Conservation (phyloP, 1,140 invertebrate species). For the Aphelenchoides avenae region DNA sequence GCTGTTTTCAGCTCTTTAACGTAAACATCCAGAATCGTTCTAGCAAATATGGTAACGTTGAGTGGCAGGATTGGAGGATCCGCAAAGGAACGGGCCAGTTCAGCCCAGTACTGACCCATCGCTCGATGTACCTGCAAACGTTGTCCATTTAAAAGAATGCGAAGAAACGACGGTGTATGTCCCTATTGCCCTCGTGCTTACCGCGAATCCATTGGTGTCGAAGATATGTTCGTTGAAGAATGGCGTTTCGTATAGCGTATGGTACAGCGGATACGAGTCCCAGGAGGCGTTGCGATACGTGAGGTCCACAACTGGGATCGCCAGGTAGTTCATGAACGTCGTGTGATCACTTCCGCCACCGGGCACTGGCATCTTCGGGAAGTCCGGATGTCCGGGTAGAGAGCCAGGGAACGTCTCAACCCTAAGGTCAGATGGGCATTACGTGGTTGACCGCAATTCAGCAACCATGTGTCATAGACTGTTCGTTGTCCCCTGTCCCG, state of each 20-base stretch:
- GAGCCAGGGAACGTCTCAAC: conserved; percentile 9
- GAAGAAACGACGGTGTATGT: too few species aligned
- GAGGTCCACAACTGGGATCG: conserved; percentile 59
- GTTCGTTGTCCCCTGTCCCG: conserved; percentile 40
- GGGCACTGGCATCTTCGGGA: conserved; percentile 40
- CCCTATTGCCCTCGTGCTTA: too few species aligned
- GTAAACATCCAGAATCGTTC: conserved; percentile 32
- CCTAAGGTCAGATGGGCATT: conserved; percentile 12
- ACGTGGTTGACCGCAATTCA: neutral
- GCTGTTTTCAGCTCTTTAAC: conserved; percentile 34
- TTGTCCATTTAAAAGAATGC: too few species aligned
- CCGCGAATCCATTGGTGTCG: conserved; percentile 52
- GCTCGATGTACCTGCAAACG: conserved; percentile 55
- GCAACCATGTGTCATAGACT: conserved; percentile 57
- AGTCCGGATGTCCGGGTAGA: too few species aligned
- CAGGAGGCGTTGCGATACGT: conserved; percentile 32
- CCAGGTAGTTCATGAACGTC: conserved; percentile 56
- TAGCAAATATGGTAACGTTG: conserved; percentile 43
- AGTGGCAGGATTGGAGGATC: conserved; percentile 61
- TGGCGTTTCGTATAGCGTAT: conserved; percentile 62
- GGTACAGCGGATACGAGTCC: conserved; percentile 61
- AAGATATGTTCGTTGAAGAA: conserved; percentile 59
- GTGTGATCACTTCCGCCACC: conserved; percentile 61
- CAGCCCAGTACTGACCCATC: conserved; percentile 57
- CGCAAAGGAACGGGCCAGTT: conserved; percentile 58